Percentiles rank a stretch among this genome's conserved stretches.
These are phyloP conservation scores for Auanema sp. DNA, from an alignment of 2,888 invertebrate species.

Conservation along the genomic window DNA sequence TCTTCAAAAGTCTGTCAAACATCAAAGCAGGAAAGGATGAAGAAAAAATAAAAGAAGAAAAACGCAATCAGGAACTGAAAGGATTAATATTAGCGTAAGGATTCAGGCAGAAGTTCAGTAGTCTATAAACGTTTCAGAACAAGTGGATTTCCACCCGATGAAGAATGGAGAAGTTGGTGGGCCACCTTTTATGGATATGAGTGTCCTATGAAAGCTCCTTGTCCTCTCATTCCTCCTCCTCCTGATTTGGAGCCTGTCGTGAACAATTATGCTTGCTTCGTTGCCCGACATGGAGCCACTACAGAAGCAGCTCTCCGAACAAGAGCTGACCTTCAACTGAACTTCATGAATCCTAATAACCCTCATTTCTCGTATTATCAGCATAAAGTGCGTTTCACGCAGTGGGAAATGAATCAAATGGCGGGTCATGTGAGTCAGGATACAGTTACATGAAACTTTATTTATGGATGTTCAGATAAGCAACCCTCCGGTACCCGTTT, in stretches of 20 bases:
- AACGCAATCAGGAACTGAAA: not conserved
- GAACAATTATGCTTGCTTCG: conserved; percentile 94
- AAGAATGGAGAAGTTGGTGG: conserved; percentile 36
- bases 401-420: conserved; percentile 29
- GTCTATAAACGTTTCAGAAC: not conserved
- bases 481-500: not conserved
- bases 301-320: conserved; percentile 75
- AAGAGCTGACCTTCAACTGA: conserved; percentile 40
- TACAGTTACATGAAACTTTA: too few relatives aligned
- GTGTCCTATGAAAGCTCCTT: conserved; percentile 32
- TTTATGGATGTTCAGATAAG: conserved; percentile 3
- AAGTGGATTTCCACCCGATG: not conserved
- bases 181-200: conserved; percentile 26
- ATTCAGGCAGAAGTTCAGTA: not conserved
- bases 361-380: conserved; percentile 42
- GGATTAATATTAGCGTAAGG: not conserved
- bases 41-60: conserved; percentile 2
- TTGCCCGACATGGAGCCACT: conserved; percentile 88
- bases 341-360: conserved; percentile 42
- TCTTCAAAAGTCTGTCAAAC: conserved; percentile 52
- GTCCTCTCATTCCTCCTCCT: conserved; percentile 71
- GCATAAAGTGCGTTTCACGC: conserved; percentile 34
- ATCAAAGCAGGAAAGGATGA: conserved; percentile 19
- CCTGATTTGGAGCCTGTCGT: conserved; percentile 83
- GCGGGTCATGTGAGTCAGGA: conserved; percentile 1